phyloP scores from a whole-genome alignment of 2,888 invertebrate species.

The Plebejus argus region DNA sequence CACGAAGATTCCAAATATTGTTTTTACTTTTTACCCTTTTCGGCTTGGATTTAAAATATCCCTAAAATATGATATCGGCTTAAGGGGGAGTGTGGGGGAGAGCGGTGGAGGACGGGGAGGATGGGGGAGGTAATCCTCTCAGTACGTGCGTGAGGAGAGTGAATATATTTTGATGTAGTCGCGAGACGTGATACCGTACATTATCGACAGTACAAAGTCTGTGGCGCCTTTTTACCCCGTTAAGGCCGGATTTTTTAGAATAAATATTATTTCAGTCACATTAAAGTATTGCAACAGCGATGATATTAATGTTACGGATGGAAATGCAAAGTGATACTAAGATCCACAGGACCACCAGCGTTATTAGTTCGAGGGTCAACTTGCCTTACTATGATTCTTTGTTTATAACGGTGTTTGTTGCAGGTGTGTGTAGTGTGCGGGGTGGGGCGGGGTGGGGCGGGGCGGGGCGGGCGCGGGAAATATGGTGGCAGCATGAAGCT shows the following conservation, averaged over 20 bases:
- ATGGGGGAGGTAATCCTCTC: neutral
- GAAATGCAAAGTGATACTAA: too few relatives aligned
- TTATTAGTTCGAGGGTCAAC: too few relatives aligned
- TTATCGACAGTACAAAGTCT: neutral
- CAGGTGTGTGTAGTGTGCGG: constrained; percentile 41
- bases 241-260: too few relatives aligned
- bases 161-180: constrained; percentile 1
- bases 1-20: neutral
- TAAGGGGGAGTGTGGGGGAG: neutral
- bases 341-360: too few relatives aligned
- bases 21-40: constrained; percentile 11
- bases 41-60: neutral
- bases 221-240: neutral
- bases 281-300: too few relatives aligned
- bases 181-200: neutral
- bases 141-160: constrained; percentile 7
- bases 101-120: neutral
- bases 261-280: too few relatives aligned
- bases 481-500: constrained; percentile 77
- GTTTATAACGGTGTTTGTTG: constrained; percentile 33
- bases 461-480: constrained; percentile 47
- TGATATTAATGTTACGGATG: too few relatives aligned
- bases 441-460: constrained; percentile 45
- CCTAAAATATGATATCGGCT: constrained; percentile 7
- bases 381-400: too few relatives aligned